A percentile compares a stretch with the other conserved stretches of the same genome.
phyloP scores from a whole-genome alignment of 2,888 invertebrate genomes.

The Trichogramma evanescens region DNA sequence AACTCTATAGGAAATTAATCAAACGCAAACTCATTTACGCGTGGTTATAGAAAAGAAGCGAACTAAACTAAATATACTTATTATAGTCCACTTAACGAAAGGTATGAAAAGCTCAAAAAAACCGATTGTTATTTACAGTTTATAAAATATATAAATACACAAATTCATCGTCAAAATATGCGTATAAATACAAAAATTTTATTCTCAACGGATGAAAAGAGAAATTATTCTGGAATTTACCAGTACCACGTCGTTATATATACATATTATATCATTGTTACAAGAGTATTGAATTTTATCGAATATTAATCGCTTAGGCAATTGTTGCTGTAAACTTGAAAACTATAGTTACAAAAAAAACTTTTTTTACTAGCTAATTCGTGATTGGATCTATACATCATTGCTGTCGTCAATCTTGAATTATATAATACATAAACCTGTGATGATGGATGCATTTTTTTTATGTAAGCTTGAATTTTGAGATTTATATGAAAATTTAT shows the following conservation, averaged over 20 bases:
- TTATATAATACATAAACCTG: not conserved
- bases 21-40: too few relatives aligned
- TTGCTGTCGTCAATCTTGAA: not conserved
- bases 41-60: too few relatives aligned
- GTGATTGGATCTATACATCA: not conserved
- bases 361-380: not conserved
- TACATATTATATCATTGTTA: too few relatives aligned
- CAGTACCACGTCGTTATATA: too few relatives aligned
- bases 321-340: not conserved
- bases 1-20: too few relatives aligned
- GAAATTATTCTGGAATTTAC: too few relatives aligned
- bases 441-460: not conserved
- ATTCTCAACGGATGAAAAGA: conserved; percentile 6
- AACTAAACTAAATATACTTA: too few relatives aligned
- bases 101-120: conserved; percentile 14
- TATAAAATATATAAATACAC: conserved; percentile 5
- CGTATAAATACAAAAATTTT: conserved; percentile 9
- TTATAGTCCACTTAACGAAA: too few relatives aligned
- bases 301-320: too few relatives aligned
- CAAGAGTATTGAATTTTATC: too few relatives aligned
- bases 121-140: conserved; percentile 15
- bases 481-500: conserved; percentile 1
- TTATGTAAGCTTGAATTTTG: not conserved
- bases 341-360: conserved; percentile 15
- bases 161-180: not conserved